A percentile compares a stretch with the other conserved stretches of the same genome.
Conservation (phyloP, 53 echinoderm and acorn worm species). For the Henricia sp. region DNA sequence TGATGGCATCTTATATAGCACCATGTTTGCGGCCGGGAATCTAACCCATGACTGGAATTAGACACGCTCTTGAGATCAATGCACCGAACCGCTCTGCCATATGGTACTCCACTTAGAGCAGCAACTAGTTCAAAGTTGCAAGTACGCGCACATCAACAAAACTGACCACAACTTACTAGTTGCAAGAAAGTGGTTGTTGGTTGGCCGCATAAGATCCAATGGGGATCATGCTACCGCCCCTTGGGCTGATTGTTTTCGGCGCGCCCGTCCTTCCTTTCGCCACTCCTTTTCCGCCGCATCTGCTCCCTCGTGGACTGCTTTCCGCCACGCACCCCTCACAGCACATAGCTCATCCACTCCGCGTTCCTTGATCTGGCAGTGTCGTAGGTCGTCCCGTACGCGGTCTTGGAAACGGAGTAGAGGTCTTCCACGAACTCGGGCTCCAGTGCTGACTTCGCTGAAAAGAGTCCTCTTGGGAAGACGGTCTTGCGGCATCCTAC, state of each 20-base stretch:
- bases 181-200: too few species aligned
- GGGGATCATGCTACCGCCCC: too few species aligned
- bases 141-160: too few species aligned
- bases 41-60: too few species aligned
- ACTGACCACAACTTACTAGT: too few species aligned
- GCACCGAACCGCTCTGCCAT: too few species aligned
- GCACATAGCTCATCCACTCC: not conserved
- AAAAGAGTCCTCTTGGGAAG: not conserved
- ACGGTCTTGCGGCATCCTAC: conserved; percentile 3
- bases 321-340: not conserved
- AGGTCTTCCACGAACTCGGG: not conserved
- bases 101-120: too few species aligned
- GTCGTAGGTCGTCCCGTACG: not conserved
- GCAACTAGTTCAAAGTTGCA: too few species aligned
- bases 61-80: too few species aligned
- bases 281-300: conserved; percentile 4
- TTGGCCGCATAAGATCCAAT: too few species aligned
- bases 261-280: not conserved
- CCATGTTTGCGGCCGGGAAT: too few species aligned
- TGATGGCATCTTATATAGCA: too few species aligned
- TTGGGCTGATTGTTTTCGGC: not conserved
- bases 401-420: not conserved
- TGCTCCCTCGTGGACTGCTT: not conserved
- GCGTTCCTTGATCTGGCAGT: not conserved
- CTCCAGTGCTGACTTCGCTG: conserved; percentile 8